These are phyloP conservation scores for Eulemur rubriventer DNA, from an alignment of 2,797 vertebrate species.

Conservation along the genomic window DNA sequence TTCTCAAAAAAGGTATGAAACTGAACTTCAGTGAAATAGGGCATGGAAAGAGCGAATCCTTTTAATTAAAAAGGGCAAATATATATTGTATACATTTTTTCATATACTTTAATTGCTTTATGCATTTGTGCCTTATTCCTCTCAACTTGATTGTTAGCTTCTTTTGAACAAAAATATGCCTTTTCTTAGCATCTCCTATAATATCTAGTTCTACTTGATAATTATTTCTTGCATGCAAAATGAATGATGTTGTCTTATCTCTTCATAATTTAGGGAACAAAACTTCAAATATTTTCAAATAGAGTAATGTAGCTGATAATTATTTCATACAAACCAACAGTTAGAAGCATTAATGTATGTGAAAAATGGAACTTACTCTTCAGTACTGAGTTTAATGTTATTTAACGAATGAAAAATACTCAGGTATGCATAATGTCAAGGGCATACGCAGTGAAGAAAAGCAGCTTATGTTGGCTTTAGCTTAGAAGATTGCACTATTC, in stretches of 20 bases:
- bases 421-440: constrained; percentile 29
- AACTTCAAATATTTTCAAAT: constrained; percentile 33
- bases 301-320: background rate
- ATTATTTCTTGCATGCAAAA: background rate
- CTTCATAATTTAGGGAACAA: constrained; percentile 13
- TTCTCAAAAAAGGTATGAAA: background rate
- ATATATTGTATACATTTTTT: background rate
- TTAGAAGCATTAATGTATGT: background rate
- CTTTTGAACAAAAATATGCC: constrained; percentile 14
- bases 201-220: background rate
- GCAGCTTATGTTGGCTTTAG: constrained; percentile 23
- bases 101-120: background rate
- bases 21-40: background rate
- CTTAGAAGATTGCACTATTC: background rate
- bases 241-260: background rate
- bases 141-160: background rate
- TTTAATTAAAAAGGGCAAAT: background rate
- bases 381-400: constrained; percentile 2
- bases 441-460: constrained; percentile 7
- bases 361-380: constrained; percentile 45
- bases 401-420: constrained; percentile 18
- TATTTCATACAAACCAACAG: background rate
- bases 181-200: constrained; percentile 32
- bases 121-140: background rate
- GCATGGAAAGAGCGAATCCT: background rate